Base-by-base conservation (phyloP, 2,888 invertebrate species). In the Lymantria dispar region DNA sequence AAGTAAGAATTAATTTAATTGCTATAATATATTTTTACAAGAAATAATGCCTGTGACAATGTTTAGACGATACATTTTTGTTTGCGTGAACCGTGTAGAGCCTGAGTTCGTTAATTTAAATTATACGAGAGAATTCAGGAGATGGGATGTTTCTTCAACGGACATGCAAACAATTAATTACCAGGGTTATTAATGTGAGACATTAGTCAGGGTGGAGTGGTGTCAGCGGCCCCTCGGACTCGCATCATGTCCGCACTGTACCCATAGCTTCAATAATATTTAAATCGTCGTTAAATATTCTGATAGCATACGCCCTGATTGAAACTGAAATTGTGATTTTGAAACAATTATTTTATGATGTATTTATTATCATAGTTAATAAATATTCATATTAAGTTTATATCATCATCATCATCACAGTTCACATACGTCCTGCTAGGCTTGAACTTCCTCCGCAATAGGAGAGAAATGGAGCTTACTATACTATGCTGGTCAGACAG, bases 131-230 rank as follows among this genome's bases (percentile, higher is more conserved):
- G 78, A 81, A 78, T 85, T 76, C 77, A 72, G 63, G 77, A 78
- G 81, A 82, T 78, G 79, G 81, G 80, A 82, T 82, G 82, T 80
- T 82, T 85, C 85, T 88, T 85, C 73, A 68, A 72, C 72, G 83
- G 86, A 88, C 89, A 90, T 88, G 89, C 88, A 80, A 88, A 90
- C 89, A 87, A 91, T 92, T 91, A 91, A 91, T 92, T 90, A 91
- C 85, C 66, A 68, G 81, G 84, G 85, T 85, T 91, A 91, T 91
- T 86, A 92, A 92, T 92, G 89, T 72, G 68, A 60, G 79, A 76
- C 89, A 91, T 92, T 91, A 87, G 87, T 91, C 85, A 90, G 78
- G 60, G 75, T 75, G 70, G 77, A 73, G 74, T 74, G 76, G 80
- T 80, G 87, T 86, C 86, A 83, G 85, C 83, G 83, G 78, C 70